These are phyloP conservation scores for Brachymystax lenok DNA, from an alignment of 2,797 vertebrate species.

Conservation along the genomic window DNA sequence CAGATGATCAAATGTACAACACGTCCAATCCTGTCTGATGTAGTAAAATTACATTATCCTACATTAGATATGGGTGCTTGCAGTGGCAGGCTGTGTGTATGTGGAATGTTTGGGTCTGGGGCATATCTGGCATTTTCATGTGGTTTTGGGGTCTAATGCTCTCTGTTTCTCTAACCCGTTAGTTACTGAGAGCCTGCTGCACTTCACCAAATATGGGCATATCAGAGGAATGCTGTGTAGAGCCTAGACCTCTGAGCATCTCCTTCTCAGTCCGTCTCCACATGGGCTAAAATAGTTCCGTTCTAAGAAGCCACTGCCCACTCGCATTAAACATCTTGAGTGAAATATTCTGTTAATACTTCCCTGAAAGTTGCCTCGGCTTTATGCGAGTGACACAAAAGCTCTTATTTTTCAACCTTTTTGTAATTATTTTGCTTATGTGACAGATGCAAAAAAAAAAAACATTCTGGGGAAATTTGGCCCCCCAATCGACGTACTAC, in stretches of 20 bases:
- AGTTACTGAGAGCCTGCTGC: constrained; percentile 54
- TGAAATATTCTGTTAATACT: background rate
- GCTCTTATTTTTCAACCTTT: background rate
- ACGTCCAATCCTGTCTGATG: background rate
- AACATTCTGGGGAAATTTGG: no score
- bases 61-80: constrained; percentile 51
- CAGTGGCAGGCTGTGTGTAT: constrained; percentile 43
- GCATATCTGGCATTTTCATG: constrained; percentile 74
- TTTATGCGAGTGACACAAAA: background rate
- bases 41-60: constrained; percentile 12
- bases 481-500: background rate
- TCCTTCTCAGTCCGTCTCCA: constrained; percentile 47
- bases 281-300: constrained; percentile 64
- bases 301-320: constrained; percentile 48
- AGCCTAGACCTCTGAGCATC: constrained; percentile 63
- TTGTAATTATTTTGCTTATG: background rate
- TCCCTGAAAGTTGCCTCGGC: background rate
- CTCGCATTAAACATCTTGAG: background rate
- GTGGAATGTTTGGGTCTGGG: constrained; percentile 76
- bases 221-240: constrained; percentile 70
- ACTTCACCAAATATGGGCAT: constrained; percentile 85
- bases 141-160: constrained; percentile 61
- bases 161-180: constrained; percentile 45
- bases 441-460: no score
- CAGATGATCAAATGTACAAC: background rate